Evolutionary conservation across 1,140 invertebrate genomes (phyloP), one percentile per base, ranked within the genome.

Genomic region (Parasteatoda tepidariorum): DNA sequence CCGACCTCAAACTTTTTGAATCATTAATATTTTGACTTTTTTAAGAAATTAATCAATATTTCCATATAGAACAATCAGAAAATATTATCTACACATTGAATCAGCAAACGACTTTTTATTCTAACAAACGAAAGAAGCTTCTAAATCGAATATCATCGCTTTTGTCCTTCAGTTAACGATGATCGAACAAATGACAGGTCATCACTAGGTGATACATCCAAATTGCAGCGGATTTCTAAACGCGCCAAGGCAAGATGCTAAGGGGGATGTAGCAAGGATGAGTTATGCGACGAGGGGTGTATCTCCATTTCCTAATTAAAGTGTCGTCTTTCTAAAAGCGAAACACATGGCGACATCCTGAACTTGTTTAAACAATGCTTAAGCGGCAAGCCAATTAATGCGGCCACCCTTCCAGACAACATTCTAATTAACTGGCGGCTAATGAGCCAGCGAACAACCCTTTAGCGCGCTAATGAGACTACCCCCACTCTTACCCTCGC

Each of bases 331-430:
- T 79, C 76, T 57, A 79, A 79, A 68, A 24, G 66, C 41, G 76
- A 68, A 79, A 79, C 76, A 79, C 64, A 79, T 79, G 76, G 76
- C 33, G 76, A 79, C 76, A 79, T 38, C 28, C 62, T 61, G 76
- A 79, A 79, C 76, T 79, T 79, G 76, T 68, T 79, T 79, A 79
- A 79, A 79, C 64, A 79, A 79, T 68, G 76, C 76, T 79, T 79
- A 79, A 79, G 76, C 76, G 76, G 76, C 76, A 57, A 68, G 76
- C 76, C 76, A 68, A 79, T 79, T 79, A 79, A 79, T 79, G 66
- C 76, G 64, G 76, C 76, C 74, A 64, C 59, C 74, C 74, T 62
- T 61, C 64, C 54, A 79, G 76, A 79, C 76, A 79, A 79, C 76
- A 79, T 79, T 79, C 76, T 79, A 79, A 79, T 79, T 79, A 79